These are phyloP conservation scores for Sternarchorhynchus goeldii DNA, from an alignment of 2,797 vertebrate species.

Conservation along the genomic window DNA sequence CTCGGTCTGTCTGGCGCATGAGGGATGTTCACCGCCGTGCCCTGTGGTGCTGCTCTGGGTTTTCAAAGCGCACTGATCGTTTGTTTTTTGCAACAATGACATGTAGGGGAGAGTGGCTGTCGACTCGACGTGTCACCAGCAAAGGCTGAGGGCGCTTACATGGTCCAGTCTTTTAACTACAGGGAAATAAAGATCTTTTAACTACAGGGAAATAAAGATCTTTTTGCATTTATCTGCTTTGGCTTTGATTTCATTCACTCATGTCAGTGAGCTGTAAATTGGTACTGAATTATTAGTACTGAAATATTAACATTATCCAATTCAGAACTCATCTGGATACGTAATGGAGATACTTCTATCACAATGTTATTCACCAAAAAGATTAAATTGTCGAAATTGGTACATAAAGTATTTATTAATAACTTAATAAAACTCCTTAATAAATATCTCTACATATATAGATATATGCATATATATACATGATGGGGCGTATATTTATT, in stretches of 20 bases:
- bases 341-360: slow-evolving; percentile 5
- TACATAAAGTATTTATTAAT: not conserved
- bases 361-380: slow-evolving; percentile 16
- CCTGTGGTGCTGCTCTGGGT: slow-evolving; percentile 73
- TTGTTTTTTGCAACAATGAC: slow-evolving; percentile 67
- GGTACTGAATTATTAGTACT: not conserved
- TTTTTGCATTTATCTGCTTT: slow-evolving; percentile 42
- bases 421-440: too few relatives aligned
- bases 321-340: slow-evolving; percentile 16
- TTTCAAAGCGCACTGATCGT: slow-evolving; percentile 75
- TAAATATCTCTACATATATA: too few relatives aligned
- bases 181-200: slow-evolving; percentile 2
- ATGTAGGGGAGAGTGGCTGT: slow-evolving; percentile 53
- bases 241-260: slow-evolving; percentile 36
- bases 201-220: not conserved
- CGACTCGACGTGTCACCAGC: slow-evolving; percentile 49
- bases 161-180: slow-evolving; percentile 47
- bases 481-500: too few relatives aligned
- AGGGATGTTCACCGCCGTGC: slow-evolving; percentile 75
- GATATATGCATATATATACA: too few relatives aligned
- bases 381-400: not conserved
- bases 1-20: slow-evolving; percentile 56
- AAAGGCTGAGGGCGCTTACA: slow-evolving; percentile 46
- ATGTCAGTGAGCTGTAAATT: slow-evolving; percentile 34
- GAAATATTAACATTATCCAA: slow-evolving; percentile 32